Base-by-base conservation (phyloP, 2,888 invertebrate genomes). In the Furcula furcula region DNA sequence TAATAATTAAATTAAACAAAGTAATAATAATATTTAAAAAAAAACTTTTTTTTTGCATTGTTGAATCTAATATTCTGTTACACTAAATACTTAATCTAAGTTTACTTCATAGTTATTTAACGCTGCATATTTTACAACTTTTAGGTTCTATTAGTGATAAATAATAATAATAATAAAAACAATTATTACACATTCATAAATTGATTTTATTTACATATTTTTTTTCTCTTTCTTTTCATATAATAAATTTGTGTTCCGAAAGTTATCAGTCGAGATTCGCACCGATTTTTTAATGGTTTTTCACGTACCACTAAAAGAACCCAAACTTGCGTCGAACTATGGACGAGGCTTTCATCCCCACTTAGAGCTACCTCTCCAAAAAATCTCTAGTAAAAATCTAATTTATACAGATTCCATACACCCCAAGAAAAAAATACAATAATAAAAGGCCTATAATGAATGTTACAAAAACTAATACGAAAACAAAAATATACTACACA, bases 371-470 rank as follows among this genome's bases (percentile, higher is more conserved):
- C 65, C 68, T 65, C 63, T 69, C 69, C 66, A 67, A 75, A 78
- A 73, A 73, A 70, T 72, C 77, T 78, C 72, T 74, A 82, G 76
- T 79, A 71, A 72, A n/a, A 76, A 76, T 66, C 82, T 83, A 86
- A 76, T 85, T 87, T 86, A 80, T 86, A 86, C 85, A 86, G 75
- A 61, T 63, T 84, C 84, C 86, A 79, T 84, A 85, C 84, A 86
- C 85, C 86, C 80, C 67, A 65, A 70, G 65, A 76, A 75, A 71
- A 73, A 75, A 69, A 69, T n/a, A n/a, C n/a, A n/a, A n/a, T n/a
- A n/a, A 72, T 65, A 63, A 55, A 50, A 55, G 44, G 39, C 50
- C 53, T 62, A 56, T n/a, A n/a, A n/a, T n/a, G n/a, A n/a, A n/a
- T 49, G 26, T 76, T 82, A 82, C 60, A 64, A 63, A 67, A 78